Evolutionary conservation across 2,797 vertebrate genomes (phyloP), one percentile per base, ranked within the genome.

Genomic region (Melanotaenia maccullochi): DNA sequence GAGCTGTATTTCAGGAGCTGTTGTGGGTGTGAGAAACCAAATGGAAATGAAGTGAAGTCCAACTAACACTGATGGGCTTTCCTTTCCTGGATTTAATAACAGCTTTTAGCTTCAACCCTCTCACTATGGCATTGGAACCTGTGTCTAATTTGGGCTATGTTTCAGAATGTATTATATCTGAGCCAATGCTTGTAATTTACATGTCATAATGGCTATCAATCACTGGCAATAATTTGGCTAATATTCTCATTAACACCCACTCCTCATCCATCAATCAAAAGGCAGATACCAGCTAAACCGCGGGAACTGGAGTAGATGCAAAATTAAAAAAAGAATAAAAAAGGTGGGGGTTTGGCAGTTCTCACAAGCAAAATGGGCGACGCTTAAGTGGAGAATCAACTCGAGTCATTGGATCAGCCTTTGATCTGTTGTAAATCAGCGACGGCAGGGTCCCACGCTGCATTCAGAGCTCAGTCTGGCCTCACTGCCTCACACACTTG

Each of bases 231-330:
- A 90, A 90, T 85, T 90, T 69, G 35, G 79, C 76, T 93, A 90
- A 92, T 92, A 89, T 85, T 87, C 90, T 84, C 71, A 68, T 92
- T 92, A 89, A 91, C 86, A 83, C 82, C 79, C 80, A 77, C 84
- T 87, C 77, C 35, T 73, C 56, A 67, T 75, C 81, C 82, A 87
- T 94, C 92, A 91, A 87, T 93, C 91, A 47, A 91, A 71, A 71
- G 44, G 61, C 75, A 76, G 67, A 90, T 72, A 88, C 82, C 68
- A 47, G 75, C 81, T 85, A 73, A 33, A 70, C 67, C 60, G 71
- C 35, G 16, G 35, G 66, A 87, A n/a, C 20, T 20, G 52, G 52
- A 55, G 85, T 75, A 13, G 9, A 52, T 65, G 74, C 61, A 77
- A 86, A 90, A 79, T 33, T 33, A 77, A 83, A 90, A 87, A 90